Evolutionary conservation across 2,797 vertebrate species (phyloP), one percentile per base, ranked within the genome.

Genomic region (Diplodus sargus): DNA sequence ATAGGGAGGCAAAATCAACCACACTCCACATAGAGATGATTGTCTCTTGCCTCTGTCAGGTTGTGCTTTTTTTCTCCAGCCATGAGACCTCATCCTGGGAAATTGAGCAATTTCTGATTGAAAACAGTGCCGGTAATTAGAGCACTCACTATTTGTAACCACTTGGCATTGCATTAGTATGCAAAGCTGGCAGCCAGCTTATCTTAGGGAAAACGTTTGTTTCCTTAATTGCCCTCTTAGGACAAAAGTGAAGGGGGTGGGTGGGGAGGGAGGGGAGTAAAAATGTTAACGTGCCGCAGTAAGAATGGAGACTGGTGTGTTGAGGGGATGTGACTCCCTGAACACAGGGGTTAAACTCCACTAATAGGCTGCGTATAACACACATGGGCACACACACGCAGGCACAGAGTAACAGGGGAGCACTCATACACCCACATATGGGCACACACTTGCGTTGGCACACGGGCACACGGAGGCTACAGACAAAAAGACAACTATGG

Each of bases 161-260:
- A 97, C 94, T 95, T 96, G 95, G 94, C 95, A 94, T 94, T 92
- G 93, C 94, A 96, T 97, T 96, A 96, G 96, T 96, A 97, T 96
- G 95, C 96, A 97, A 96, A 97, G 95, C 95, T 95, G 95, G 94
- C 94, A 96, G 95, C 93, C 94, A 95, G 94, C 94, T 96, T 97
- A 96, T 97, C 95, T 96, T 95, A 92, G 95, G 95, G 94, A 96
- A 96, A 96, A 96, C 95, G 95, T 96, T 97, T 97, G 95, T 97
- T 97, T 96, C 95, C 95, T 96, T 97, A 97, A 97, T 97, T 97
- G 96, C 95, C 96, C 96, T 97, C 96, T 97, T 94, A 96, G 96
- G 96, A 96, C 95, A 97, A 96, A 97, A 96, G 95, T 96, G 93
- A 93, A 93, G 94, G 93, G 94, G 93, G 93, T 89, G 93, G 91